Conservation (phyloP, 2,888 invertebrate genomes). For the Mythimna impura region DNA sequence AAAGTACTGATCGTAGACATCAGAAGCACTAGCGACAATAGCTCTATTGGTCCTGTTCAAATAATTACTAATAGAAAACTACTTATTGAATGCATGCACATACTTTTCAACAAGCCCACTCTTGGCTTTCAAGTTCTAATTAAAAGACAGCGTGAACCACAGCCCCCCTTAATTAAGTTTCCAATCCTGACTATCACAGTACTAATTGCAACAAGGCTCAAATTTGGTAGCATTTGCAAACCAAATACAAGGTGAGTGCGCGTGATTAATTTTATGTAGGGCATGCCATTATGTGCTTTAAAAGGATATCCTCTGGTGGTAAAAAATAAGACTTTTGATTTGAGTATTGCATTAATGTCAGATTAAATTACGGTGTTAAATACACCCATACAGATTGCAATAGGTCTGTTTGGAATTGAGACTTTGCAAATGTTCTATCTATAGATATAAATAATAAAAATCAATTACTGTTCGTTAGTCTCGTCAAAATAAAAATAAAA, state of each 20-base stretch:
- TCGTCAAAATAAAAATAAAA: too few relatives aligned
- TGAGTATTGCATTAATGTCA: slow-evolving; percentile 7
- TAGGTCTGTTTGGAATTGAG: background rate
- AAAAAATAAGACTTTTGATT: slow-evolving; percentile 38
- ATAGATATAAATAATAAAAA: background rate
- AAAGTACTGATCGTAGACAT: too few relatives aligned
- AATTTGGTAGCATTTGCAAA: slow-evolving; percentile 56
- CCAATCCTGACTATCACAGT: slow-evolving; percentile 33
- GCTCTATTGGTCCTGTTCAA: too few relatives aligned
- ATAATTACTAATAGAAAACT: background rate
- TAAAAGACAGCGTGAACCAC: slow-evolving; percentile 24
- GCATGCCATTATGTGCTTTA: slow-evolving; percentile 52
- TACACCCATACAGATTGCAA: slow-evolving; percentile 2
- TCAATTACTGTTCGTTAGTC: too few relatives aligned
- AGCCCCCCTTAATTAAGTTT: slow-evolving; percentile 34
- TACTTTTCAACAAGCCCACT: background rate
- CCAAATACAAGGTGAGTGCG: slow-evolving; percentile 45
- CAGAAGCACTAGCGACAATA: too few relatives aligned
- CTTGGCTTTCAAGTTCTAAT: slow-evolving; percentile 15
- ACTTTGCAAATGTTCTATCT: background rate
- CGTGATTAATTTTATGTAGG: slow-evolving; percentile 45
- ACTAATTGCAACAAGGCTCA: slow-evolving; percentile 48
- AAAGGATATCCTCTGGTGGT: slow-evolving; percentile 49
- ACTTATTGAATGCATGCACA: background rate
- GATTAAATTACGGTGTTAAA: slow-evolving; percentile 7